Conservation (phyloP, 2,888 invertebrate genomes). For the Cyaniris semiargus region DNA sequence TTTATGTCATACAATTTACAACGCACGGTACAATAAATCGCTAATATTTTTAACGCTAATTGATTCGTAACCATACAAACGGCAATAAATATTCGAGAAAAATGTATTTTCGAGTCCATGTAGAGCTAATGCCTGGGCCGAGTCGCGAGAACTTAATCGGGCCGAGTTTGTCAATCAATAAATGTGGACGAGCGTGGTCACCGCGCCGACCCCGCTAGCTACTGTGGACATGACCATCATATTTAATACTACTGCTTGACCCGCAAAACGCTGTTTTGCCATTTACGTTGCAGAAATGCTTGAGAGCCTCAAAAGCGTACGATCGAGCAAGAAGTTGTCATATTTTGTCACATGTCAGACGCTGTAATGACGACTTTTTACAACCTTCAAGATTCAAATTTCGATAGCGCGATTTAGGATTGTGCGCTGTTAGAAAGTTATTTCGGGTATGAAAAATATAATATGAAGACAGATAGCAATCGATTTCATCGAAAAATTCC, state of each 20-base stretch:
- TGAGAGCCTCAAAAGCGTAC: too few relatives aligned
- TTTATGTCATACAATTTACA: slow-evolving; percentile 19
- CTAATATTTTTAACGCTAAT: slow-evolving; percentile 49
- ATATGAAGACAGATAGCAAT: too few relatives aligned
- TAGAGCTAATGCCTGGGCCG: slow-evolving; percentile 64
- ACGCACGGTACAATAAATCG: slow-evolving; percentile 39
- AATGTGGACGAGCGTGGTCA: slow-evolving; percentile 60
- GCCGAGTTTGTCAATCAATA: slow-evolving; percentile 78
- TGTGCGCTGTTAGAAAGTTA: too few relatives aligned
- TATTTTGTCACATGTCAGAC: too few relatives aligned
- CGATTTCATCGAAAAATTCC: too few relatives aligned
- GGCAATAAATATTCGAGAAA: slow-evolving; percentile 46
- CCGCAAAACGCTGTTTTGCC: neutral
- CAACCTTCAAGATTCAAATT: too few relatives aligned
- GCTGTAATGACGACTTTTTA: too few relatives aligned
- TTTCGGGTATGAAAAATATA: too few relatives aligned
- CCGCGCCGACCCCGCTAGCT: slow-evolving; percentile 51
- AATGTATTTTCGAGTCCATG: slow-evolving; percentile 55
- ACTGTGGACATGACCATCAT: slow-evolving; percentile 52
- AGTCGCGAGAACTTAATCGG: slow-evolving; percentile 71
- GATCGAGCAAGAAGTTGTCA: too few relatives aligned
- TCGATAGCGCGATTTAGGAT: too few relatives aligned
- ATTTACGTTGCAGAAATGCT: too few relatives aligned
- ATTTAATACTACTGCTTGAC: neutral
- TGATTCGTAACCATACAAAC: slow-evolving; percentile 45